Evolutionary conservation across 2,113 vertebrate genomes (phyloP).

Genomic region (Albula glossodonta): DNA sequence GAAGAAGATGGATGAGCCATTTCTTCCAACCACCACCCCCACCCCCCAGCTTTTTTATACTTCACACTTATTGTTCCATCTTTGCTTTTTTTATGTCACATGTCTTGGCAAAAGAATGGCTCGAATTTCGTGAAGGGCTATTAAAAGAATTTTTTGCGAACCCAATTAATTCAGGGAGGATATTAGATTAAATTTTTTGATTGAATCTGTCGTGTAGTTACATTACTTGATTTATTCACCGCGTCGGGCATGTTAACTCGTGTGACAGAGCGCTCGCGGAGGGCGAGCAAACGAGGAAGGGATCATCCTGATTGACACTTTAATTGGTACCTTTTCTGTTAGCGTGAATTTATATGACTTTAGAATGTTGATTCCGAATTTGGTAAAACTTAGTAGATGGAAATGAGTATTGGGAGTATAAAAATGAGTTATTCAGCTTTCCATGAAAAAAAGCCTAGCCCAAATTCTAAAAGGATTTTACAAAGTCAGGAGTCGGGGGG

Average conservation of each 20-base stretch:
- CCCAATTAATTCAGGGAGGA: background rate
- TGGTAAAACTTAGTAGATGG: background rate
- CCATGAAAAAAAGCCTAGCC: too few relatives aligned
- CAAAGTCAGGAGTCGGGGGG: too few relatives aligned
- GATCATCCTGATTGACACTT: background rate
- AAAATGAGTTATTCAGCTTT: too few relatives aligned
- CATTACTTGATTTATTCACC: background rate
- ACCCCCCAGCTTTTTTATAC: background rate
- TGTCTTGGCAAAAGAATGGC: too few relatives aligned
- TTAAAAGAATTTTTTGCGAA: background rate
- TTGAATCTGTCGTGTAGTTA: background rate
- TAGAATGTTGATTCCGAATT: background rate
- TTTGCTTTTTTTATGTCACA: background rate
- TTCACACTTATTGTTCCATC: background rate
- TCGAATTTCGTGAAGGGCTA: background rate
- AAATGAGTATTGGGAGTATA: too few relatives aligned
- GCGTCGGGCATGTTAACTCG: background rate
- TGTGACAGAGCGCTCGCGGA: background rate
- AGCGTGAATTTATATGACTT: too few relatives aligned
- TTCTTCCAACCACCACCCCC: background rate
- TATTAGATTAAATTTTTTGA: background rate
- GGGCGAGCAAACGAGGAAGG: background rate
- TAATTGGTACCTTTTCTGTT: too few relatives aligned
- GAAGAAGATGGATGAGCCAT: background rate
- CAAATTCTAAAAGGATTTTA: too few relatives aligned